Evolutionary conservation across 2,888 invertebrate species (phyloP), one percentile per base, ranked within the genome.

Genomic region (Thumatha senex): DNA sequence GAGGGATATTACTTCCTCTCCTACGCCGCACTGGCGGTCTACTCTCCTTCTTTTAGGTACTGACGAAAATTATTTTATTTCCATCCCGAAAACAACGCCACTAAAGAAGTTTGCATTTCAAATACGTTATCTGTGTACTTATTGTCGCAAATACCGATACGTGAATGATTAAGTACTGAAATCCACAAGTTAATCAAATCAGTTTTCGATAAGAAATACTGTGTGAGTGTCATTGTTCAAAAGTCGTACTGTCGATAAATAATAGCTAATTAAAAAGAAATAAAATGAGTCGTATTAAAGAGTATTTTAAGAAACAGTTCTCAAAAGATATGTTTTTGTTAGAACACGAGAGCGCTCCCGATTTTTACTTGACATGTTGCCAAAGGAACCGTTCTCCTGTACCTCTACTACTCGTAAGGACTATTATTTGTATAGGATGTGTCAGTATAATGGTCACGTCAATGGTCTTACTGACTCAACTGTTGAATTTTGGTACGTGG

Each of bases 321-420:
- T 67, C 69, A 50, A 33, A 50, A 41, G 61, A 68, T 1, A 83
- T 66, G 64, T 74, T 85, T 30, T 52, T 45, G 8, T 67, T 89
- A 35, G 70, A 84, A 41, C 76, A 86, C 47, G 84, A 86, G 1
- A 61, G 60, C 14, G 61, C 67, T 0, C 58, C 82, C 3, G 84
- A 87, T 53, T 90, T 89, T 61, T 85, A 82, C 51, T 31, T 85
- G 0, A 67, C 78, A 35, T 76, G 76, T 46, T 84, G 79, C 58
- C 87, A 87, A 62, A 77, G 56, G 7, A 81, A 78, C 52, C 66
- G 74, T 1, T 83, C 88, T 0, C 49, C 69, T 1, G 33, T 84
- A 8, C 86, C 85, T 0, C 55, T 87, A 15, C 51, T 90, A 33
- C 57, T 75, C 44, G 12, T 84, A 42, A 71, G 88, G 40, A 63